Conservation (phyloP, 2,113 vertebrate genomes). For the Pachypanchax playfairii region DNA sequence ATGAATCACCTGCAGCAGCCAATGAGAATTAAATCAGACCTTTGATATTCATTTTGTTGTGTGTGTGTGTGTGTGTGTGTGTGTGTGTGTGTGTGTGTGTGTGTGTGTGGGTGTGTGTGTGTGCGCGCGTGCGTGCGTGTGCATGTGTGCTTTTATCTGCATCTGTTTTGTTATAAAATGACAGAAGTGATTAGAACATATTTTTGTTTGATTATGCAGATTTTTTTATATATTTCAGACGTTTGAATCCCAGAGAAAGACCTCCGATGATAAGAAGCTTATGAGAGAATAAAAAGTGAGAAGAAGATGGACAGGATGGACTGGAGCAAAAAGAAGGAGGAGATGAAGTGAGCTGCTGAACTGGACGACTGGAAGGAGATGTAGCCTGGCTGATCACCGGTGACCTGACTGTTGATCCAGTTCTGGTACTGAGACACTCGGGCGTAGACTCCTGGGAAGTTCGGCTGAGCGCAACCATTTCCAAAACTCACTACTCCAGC, state of each 20-base stretch:
- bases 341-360: background rate
- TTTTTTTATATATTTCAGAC: background rate
- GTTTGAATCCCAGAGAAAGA: background rate
- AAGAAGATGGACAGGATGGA: background rate
- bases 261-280: background rate
- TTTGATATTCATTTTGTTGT: no score
- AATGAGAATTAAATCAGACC: no score
- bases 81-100: no score
- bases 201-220: background rate
- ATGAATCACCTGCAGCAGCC: no score
- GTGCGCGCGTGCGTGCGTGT: no score
- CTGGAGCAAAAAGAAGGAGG: constrained; percentile 26
- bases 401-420: constrained; percentile 50
- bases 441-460: constrained; percentile 54
- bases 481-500: constrained; percentile 88
- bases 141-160: no score
- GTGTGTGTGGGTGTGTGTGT: no score
- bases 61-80: no score
- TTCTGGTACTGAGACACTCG: constrained; percentile 53
- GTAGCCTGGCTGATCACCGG: constrained; percentile 24
- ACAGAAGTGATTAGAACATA: background rate
- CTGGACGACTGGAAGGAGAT: background rate
- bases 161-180: background rate
- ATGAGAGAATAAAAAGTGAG: constrained; percentile 29
- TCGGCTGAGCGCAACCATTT: constrained; percentile 68